Base-by-base conservation (phyloP, 2,888 invertebrate species). In the Caenorhabditis sp. region DNA sequence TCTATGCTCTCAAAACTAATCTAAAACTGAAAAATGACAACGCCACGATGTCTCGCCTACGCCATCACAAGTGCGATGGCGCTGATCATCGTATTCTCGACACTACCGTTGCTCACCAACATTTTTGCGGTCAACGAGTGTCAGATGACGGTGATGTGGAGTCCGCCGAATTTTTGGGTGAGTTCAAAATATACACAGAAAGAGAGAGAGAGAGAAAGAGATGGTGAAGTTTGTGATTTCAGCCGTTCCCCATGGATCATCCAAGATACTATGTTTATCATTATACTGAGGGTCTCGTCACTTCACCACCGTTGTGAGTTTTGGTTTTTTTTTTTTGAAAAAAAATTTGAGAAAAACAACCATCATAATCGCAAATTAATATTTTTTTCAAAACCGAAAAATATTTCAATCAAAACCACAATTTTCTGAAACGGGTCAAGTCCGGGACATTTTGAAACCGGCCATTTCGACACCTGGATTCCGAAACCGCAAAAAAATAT, bases 131-230 rank as follows among this genome's bases (percentile, higher is more conserved):
- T 6, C 5, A 31, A 31, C 10, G 31, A 31, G 31, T 31, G 31
- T 31, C 4, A 31, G 10, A 31, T 31, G 31, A 31, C 31, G 31
- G 31, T 31, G 31, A 31, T 31, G 31, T 31, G 31, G 31, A 31
- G 31, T 31, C 31, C 31, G 31, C 31, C 31, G 10, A 31, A 6
- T 4, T 31, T 31, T 31, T 31, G 31, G 31, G 31, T 31, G 31
- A 61, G 69, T 55, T 55, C 21, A 24, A n/a, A 27, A 69, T 69
- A 64, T 27, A n/a, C 24, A 69, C 69, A 64, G 69, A 64, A 64
- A 69, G 43, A 31, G 31, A 64, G 58, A 58, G 51, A 10, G 53
- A 36, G 49, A 54, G 58, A 37, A 26, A 27, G 26, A 54, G 61
- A 17, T 23, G 49, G 26, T 60, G 61, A n/a, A 50, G 26, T 4